A percentile compares a stretch with the other conserved stretches of the same genome.
Evolutionary conservation across 2,113 vertebrate species (phyloP).

Genomic region (Cettia cetti): DNA sequence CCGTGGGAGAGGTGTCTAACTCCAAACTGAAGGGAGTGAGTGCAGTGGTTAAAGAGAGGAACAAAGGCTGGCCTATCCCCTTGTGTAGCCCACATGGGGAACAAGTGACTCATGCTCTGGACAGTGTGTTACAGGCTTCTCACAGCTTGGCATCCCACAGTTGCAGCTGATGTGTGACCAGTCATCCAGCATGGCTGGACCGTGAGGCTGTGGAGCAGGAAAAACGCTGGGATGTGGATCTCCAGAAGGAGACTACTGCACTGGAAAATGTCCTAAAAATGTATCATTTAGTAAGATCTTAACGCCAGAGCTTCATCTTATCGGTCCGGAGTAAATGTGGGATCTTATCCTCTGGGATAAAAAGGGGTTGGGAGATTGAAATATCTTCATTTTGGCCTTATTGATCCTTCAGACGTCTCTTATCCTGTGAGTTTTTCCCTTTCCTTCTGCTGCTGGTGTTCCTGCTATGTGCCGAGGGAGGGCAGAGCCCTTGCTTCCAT

Average conservation of each 20-base stretch:
- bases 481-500: background rate
- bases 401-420: background rate
- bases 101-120: constrained; percentile 24
- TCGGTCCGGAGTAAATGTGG: background rate
- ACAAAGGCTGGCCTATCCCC: background rate
- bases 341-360: background rate
- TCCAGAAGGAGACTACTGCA: background rate
- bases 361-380: background rate
- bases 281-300: background rate
- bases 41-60: background rate
- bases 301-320: background rate
- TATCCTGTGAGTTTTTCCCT: background rate
- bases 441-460: background rate
- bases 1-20: background rate
- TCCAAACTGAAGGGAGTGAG: background rate
- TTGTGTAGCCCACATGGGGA: background rate
- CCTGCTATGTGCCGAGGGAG: background rate
- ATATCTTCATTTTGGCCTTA: background rate
- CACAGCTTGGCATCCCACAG: background rate
- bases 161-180: constrained; percentile 1
- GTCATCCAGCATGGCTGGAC: background rate
- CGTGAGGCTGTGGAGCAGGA: background rate
- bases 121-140: background rate
- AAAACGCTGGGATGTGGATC: background rate
- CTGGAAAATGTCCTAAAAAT: background rate